Conservation (phyloP, 2,888 invertebrate genomes). For the Chloroclysta siterata region DNA sequence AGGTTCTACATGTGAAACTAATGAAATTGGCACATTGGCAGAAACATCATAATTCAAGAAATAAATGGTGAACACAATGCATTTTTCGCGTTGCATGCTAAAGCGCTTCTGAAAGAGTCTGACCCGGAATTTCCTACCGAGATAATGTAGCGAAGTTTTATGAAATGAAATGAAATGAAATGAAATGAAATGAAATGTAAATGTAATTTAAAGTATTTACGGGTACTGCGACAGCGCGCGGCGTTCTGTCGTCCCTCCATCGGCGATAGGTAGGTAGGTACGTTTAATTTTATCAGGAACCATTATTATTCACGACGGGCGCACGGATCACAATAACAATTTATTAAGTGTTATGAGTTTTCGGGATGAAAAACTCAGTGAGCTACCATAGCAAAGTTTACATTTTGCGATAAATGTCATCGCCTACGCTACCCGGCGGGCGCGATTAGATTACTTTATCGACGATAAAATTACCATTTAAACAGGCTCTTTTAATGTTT, state of each 20-base stretch:
- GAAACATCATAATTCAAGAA: too few relatives aligned
- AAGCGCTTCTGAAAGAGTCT: conserved; percentile 20
- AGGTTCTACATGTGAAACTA: too few relatives aligned
- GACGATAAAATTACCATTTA: conserved; percentile 34
- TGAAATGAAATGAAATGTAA: too few relatives aligned
- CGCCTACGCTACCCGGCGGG: conserved; percentile 28
- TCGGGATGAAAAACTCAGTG: conserved; percentile 23
- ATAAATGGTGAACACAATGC: conserved; percentile 11
- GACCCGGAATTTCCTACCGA: conserved; percentile 24
- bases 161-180: too few relatives aligned
- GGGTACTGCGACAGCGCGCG: conserved; percentile 11
- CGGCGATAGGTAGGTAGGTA: too few relatives aligned
- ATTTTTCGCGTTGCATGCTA: conserved; percentile 21
- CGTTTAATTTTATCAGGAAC: conserved; percentile 28
- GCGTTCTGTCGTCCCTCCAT: conserved; percentile 18
- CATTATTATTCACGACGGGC: conserved; percentile 35
- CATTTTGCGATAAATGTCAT: conserved; percentile 31
- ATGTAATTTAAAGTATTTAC: too few relatives aligned
- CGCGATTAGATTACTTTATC: conserved; percentile 38
- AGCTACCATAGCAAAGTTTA: conserved; percentile 18
- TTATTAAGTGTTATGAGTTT: conserved; percentile 30
- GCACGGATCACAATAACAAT: conserved; percentile 32
- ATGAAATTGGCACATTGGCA: too few relatives aligned
- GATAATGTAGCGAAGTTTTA: conserved; percentile 27
- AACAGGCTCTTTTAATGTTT: conserved; percentile 15